phyloP scores from a whole-genome alignment of 2,113 vertebrate species.

The Notiomystis cincta region DNA sequence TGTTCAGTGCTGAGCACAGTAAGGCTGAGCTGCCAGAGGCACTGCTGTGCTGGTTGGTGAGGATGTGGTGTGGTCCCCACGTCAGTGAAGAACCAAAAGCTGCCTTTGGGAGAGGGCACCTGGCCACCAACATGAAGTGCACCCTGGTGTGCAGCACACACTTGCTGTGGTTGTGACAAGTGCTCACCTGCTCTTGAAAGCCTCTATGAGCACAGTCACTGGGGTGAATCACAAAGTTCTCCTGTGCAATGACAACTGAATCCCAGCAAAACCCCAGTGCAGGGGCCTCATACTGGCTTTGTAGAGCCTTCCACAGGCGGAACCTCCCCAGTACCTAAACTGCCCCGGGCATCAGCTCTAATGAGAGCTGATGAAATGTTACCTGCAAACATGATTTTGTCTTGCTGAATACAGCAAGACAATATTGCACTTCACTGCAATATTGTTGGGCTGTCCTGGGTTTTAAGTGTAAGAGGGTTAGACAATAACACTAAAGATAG shows the following conservation, averaged over 20 bases:
- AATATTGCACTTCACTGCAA: not conserved
- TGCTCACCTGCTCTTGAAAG: not conserved
- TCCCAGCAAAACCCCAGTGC: not conserved
- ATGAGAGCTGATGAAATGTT: not conserved
- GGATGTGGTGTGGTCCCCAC: fast-evolving
- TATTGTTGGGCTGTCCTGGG: not conserved
- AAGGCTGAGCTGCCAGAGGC: not conserved
- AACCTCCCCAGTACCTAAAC: not conserved
- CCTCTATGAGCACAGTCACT: not conserved
- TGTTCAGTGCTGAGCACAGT: not conserved
- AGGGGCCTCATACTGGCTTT: not conserved
- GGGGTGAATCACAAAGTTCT: not conserved
- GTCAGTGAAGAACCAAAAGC: not conserved
- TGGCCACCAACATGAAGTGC: not conserved
- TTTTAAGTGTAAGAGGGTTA: not conserved
- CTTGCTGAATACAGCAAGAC: not conserved
- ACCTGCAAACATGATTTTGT: not conserved
- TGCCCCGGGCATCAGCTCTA: not conserved
- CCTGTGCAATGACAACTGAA: not conserved
- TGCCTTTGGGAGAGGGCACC: not conserved
- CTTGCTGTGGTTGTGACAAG: not conserved
- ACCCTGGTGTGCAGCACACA: not conserved
- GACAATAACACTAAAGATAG: not conserved
- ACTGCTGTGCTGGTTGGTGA: not conserved
- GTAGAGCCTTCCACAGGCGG: not conserved